Evolutionary conservation across 2,888 invertebrate species (phyloP).

Genomic region (Strigamia maritima): DNA sequence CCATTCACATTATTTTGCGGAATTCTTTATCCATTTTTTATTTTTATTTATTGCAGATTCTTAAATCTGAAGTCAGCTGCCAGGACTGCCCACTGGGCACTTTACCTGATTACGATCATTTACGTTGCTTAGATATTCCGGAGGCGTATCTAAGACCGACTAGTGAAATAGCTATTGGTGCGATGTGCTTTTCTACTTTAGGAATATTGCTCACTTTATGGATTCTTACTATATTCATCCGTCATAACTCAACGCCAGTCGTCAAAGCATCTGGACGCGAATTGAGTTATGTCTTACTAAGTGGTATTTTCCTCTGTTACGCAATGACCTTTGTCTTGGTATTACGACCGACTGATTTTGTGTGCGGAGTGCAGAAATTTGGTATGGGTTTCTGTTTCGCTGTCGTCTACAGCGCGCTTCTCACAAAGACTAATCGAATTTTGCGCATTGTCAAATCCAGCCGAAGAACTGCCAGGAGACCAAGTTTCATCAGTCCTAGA

Average conservation of each 20-base stretch:
- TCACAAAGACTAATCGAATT: constrained; percentile 97
- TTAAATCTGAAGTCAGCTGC: constrained; percentile 77
- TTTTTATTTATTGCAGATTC: constrained; percentile 68
- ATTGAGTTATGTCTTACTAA: constrained; percentile 78
- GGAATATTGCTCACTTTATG: constrained; percentile 64
- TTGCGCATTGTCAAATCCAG: constrained; percentile 74
- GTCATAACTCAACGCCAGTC: constrained; percentile 89
- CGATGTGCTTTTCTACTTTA: constrained; percentile 64
- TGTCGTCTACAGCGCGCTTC: constrained; percentile 90
- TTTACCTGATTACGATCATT: constrained; percentile 72
- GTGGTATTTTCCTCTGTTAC: constrained; percentile 82
- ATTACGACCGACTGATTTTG: constrained; percentile 69
- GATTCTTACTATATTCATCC: constrained; percentile 75
- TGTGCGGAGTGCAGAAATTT: constrained; percentile 82
- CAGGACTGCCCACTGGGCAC: constrained; percentile 74
- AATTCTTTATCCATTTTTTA: neutral
- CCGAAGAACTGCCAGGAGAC: constrained; percentile 52
- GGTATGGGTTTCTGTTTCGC: constrained; percentile 64
- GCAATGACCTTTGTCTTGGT: constrained; percentile 88
- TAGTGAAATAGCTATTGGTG: constrained; percentile 88
- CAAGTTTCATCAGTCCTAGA: constrained; percentile 54
- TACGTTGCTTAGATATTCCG: constrained; percentile 71
- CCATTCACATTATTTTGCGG: no score
- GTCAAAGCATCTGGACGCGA: constrained; percentile 86
- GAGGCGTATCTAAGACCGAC: constrained; percentile 60